Evolutionary conservation across 2,113 vertebrate species (phyloP).

Genomic region (Pteronura brasiliensis): DNA sequence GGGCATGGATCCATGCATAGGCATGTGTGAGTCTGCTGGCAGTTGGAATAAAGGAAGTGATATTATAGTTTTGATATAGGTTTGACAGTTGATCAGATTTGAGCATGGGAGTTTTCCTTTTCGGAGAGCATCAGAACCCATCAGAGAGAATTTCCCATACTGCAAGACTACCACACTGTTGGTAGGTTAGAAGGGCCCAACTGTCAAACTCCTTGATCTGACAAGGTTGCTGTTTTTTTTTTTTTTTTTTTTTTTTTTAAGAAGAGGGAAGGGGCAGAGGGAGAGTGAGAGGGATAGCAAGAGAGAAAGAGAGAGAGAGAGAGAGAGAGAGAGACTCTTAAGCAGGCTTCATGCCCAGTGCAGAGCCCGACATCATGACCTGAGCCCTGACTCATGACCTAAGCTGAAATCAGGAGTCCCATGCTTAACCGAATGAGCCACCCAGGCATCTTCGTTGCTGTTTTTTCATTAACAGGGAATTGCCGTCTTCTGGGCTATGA

Average conservation of each 20-base stretch:
- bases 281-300: background rate
- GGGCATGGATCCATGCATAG: background rate
- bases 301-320: background rate
- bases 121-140: background rate
- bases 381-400: no score
- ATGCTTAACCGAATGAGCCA: background rate
- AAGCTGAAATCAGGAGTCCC: background rate
- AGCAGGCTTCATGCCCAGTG: background rate
- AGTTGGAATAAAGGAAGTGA: background rate
- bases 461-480: background rate
- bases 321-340: background rate
- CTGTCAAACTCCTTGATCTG: background rate
- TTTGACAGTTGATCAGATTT: background rate
- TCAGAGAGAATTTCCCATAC: background rate
- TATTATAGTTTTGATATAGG: background rate
- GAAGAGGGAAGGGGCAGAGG: background rate
- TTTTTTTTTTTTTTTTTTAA: background rate
- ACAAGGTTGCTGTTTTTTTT: background rate
- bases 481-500: background rate
- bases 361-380: background rate
- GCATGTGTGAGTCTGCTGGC: background rate
- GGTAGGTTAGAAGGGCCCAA: background rate
- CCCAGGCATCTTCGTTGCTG: background rate
- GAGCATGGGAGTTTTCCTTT: background rate
- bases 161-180: background rate